phyloP scores from a whole-genome alignment of 2,797 vertebrate species.

The Erethizon dorsatum region DNA sequence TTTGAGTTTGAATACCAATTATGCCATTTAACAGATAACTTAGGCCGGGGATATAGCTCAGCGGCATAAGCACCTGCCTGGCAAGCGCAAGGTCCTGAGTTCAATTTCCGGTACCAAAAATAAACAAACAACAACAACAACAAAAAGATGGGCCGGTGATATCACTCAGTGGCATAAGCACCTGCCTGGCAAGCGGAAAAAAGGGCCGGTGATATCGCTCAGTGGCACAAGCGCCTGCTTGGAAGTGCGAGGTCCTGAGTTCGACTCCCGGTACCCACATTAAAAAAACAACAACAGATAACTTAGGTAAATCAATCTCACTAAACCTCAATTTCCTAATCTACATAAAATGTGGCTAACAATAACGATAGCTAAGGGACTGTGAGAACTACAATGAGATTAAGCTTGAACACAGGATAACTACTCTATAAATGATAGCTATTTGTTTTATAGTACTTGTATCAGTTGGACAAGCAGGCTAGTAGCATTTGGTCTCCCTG shows the following conservation, averaged over 20 bases:
- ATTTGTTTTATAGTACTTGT: background rate
- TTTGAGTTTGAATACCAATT: background rate
- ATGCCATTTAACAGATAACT: slow-evolving; percentile 42
- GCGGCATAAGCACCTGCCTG: no score
- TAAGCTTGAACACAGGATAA: background rate
- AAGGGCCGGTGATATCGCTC: no score
- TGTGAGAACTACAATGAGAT: background rate
- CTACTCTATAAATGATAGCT: slow-evolving; percentile 5
- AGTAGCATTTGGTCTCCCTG: background rate
- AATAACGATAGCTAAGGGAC: background rate
- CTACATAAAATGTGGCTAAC: background rate
- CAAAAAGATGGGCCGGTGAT: no score
- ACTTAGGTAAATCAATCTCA: slow-evolving; percentile 44
- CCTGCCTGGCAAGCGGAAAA: no score
- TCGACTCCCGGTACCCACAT: no score
- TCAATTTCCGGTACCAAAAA: no score
- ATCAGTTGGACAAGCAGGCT: background rate
- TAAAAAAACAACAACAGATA: background rate
- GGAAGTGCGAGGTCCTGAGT: no score
- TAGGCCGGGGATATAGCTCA: background rate
- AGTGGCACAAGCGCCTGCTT: no score
- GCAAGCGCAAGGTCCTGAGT: no score
- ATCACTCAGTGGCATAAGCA: no score
- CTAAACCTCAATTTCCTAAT: slow-evolving; percentile 17
- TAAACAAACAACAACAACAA: no score